Conservation (phyloP, 2,797 vertebrate genomes). For the Gila robusta region DNA sequence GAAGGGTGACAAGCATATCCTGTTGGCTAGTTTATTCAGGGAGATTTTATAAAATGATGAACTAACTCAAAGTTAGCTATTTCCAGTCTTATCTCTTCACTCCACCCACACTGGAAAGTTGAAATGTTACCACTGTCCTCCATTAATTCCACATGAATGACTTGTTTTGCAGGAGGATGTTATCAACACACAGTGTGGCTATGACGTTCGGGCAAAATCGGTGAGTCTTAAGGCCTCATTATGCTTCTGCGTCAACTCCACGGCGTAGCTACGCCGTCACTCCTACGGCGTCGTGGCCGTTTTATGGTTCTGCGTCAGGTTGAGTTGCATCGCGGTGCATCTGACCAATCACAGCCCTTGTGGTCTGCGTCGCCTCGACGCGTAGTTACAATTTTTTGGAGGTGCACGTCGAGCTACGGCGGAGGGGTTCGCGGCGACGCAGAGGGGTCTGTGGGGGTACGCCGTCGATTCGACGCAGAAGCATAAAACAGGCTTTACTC, state of each 20-base stretch:
- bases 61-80: background rate
- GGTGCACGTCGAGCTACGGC: too few relatives aligned
- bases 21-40: background rate
- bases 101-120: background rate
- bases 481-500: background rate
- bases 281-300: too few relatives aligned
- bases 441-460: too few relatives aligned
- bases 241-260: too few relatives aligned
- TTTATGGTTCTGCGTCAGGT: too few relatives aligned
- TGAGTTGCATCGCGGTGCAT: too few relatives aligned
- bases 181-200: slow-evolving; percentile 98
- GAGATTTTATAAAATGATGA: background rate
- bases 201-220: slow-evolving; percentile 91
- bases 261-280: too few relatives aligned
- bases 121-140: background rate
- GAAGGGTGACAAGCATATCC: background rate
- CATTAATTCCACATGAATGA: background rate
- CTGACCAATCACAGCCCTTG: too few relatives aligned
- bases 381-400: too few relatives aligned
- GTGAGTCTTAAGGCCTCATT: slow-evolving; percentile 75
- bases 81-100: slow-evolving; percentile 10
- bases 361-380: too few relatives aligned
- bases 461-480: too few relatives aligned
- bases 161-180: slow-evolving; percentile 89
- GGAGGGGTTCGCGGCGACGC: too few relatives aligned